Evolutionary conservation across 2,797 vertebrate species (phyloP).

Genomic region (Paguma larvata): DNA sequence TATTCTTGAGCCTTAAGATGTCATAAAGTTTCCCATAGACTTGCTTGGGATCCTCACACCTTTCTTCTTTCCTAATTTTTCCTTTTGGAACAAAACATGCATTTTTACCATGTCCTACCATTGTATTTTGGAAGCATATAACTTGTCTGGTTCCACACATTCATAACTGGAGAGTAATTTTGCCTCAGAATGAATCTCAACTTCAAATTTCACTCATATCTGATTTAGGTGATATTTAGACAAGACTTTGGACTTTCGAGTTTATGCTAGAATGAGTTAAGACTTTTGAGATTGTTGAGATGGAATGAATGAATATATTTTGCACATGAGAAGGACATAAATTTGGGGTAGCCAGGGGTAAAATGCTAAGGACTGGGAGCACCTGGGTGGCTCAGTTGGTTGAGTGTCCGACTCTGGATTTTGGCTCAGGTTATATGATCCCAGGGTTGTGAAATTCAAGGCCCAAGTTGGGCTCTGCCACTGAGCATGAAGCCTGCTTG

Average conservation of each 20-base stretch:
- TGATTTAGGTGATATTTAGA: not conserved
- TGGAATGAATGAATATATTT: not conserved
- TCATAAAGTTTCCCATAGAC: not conserved
- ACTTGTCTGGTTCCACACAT: not conserved
- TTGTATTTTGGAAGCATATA: not conserved
- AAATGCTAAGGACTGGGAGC: not conserved
- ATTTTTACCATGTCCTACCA: accelerated
- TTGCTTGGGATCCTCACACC: not conserved
- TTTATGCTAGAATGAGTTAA: not conserved
- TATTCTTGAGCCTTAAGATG: not conserved
- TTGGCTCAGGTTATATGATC: too few species aligned
- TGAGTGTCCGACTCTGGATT: too few species aligned
- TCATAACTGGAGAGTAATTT: not conserved
- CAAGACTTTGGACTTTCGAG: not conserved
- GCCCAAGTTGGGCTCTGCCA: too few species aligned
- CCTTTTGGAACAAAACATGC: not conserved
- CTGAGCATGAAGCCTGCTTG: too few species aligned
- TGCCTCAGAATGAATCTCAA: not conserved
- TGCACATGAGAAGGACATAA: not conserved
- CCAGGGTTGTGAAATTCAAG: too few species aligned
- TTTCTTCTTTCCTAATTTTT: not conserved
- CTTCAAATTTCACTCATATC: not conserved
- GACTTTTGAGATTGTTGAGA: not conserved
- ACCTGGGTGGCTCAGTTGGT: too few species aligned
- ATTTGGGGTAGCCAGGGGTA: not conserved